Evolutionary conservation across 2,113 vertebrate species (phyloP).

Genomic region (Lathamus discolor): DNA sequence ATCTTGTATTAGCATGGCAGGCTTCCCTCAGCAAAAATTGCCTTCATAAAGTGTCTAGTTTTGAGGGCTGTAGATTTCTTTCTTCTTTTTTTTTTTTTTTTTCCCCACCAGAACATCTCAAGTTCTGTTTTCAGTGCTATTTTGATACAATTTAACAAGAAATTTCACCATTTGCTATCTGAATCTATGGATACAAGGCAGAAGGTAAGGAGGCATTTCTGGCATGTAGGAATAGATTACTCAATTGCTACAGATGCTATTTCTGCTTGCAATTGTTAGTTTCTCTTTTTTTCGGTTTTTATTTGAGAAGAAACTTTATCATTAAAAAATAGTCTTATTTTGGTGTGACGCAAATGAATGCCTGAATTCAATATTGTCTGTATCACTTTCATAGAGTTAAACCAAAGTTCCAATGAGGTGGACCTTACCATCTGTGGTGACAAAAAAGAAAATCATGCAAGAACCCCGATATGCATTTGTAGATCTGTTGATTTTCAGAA

Average conservation of each 20-base stretch:
- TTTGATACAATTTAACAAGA: background rate
- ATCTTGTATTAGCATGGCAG: background rate
- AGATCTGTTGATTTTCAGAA: slow-evolving; percentile 32
- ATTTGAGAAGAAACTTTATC: background rate
- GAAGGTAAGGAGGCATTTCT: background rate
- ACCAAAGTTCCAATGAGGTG: slow-evolving; percentile 8
- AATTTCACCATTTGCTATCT: background rate
- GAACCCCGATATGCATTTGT: background rate
- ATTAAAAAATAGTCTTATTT: background rate
- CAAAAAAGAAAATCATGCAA: slow-evolving; percentile 32
- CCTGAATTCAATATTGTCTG: slow-evolving; percentile 12
- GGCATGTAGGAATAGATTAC: background rate
- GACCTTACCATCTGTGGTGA: slow-evolving; percentile 47
- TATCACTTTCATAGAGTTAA: slow-evolving; percentile 26
- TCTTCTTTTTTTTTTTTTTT: no score
- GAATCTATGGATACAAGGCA: background rate
- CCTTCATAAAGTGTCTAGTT: background rate
- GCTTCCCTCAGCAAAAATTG: background rate
- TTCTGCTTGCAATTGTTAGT: background rate
- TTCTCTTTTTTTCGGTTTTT: background rate
- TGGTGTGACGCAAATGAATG: background rate
- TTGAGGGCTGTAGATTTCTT: background rate
- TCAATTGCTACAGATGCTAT: background rate
- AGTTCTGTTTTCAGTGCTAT: background rate
- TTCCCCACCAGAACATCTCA: background rate